Evolutionary conservation across 2,888 invertebrate genomes (phyloP), one percentile per base, ranked within the genome.

Genomic region (Acanthosoma haemorrhoidale): DNA sequence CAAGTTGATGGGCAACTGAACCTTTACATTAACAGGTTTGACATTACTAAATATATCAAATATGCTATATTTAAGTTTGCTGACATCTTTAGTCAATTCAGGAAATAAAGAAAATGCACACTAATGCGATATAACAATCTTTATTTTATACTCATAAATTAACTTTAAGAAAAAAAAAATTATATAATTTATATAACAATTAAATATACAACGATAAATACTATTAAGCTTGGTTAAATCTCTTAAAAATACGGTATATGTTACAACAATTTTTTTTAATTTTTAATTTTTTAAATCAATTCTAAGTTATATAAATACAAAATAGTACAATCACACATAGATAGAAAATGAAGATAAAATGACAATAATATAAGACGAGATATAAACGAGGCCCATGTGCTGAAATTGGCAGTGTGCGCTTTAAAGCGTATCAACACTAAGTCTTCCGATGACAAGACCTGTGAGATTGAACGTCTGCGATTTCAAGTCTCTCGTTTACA

Each of bases 241-340:
- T 64, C 64, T 64, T 64, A 64, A 64, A 39, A 11, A 39, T 64
- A 64, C 64, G 64, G 64, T 64, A 64, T 64, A 64, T 64, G 41
- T 64, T 64, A 64, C 64, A 63, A 63, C 38, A 64, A 25, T 25
- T 25, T 63, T 21, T 25, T 29, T 38, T 13, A 8, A 58, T 6
- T 41, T 15, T 29, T 58, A 15, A 21, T 63, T 36, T 13, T 38
- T 61, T 61, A 38, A 38, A 61, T 61, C 39, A 31, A 64, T 34
- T 4, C 38, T 39, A 36, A 39, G 18, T 41, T 39, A 64, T 25
- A 64, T 39, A 64, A 41, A 61, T 25, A 61, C 34, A 41, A 64
- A 64, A 64, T 39, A 64, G 31, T 64, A 21, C 38, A 64, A 36
- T 29, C 41, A 41, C 39, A 41, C 21, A 41, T 41, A 64, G 61